A percentile compares a stretch with the other conserved stretches of the same genome.
Conservation (phyloP, 2,888 invertebrate genomes). For the Troilus luridus region DNA sequence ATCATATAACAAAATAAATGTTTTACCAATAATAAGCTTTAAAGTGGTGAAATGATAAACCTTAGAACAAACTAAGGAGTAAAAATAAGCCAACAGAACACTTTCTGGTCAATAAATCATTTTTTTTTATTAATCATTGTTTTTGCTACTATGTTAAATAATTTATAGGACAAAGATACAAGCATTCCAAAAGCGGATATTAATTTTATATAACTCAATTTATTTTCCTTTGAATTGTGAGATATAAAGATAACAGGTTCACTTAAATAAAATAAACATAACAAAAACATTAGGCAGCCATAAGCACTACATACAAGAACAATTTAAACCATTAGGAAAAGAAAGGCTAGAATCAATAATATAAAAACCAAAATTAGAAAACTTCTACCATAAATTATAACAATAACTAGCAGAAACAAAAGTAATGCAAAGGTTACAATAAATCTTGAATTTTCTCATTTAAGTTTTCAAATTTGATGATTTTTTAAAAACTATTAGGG, state of each 20-base stretch:
- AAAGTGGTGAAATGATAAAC: not conserved
- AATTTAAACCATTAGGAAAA: not conserved
- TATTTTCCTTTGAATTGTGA: not conserved
- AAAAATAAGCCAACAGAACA: not conserved
- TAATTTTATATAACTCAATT: not conserved
- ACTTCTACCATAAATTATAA: not conserved
- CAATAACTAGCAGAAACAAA: not conserved
- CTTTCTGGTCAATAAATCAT: not conserved
- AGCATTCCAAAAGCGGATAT: not conserved
- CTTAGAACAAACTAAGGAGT: not conserved
- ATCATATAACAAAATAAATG: not conserved
- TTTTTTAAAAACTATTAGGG: no score
- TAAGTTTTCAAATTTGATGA: no score
- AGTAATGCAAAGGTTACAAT: not conserved
- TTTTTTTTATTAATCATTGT: not conserved
- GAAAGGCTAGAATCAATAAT: not conserved
- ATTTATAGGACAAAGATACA: not conserved
- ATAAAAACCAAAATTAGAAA: not conserved
- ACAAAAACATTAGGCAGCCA: not conserved
- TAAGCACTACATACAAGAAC: not conserved
- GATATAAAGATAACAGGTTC: not conserved
- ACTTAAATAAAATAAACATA: not conserved
- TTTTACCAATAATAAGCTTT: not conserved
- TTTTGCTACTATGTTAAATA: not conserved
- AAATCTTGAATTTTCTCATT: no score